Conservation (phyloP, 2,888 invertebrate genomes). For the Eupithecia vulgata region DNA sequence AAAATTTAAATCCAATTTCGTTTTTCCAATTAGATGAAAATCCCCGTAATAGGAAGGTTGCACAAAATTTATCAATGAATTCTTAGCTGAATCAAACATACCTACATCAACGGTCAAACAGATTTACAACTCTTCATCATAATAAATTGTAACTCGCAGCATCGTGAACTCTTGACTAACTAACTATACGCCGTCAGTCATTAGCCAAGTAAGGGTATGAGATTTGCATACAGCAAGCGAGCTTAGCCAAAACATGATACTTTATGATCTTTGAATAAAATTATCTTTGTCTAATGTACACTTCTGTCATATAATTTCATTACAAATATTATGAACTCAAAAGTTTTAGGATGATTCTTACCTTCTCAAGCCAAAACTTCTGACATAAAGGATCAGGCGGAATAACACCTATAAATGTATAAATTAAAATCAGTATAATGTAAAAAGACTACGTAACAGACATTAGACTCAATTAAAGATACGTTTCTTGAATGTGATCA, state of each 20-base stretch:
- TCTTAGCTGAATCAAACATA: background rate
- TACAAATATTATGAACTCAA: background rate
- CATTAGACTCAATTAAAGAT: background rate
- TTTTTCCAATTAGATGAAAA: background rate
- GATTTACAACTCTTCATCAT: constrained; percentile 23
- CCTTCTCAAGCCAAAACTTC: background rate
- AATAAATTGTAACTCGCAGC: constrained; percentile 17
- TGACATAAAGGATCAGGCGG: background rate
- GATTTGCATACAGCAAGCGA: constrained; percentile 19
- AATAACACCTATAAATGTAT: background rate
- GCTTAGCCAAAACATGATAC: background rate
- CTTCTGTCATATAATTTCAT: background rate
- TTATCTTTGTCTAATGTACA: background rate
- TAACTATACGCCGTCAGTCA: constrained; percentile 24
- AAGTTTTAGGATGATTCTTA: background rate
- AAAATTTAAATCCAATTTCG: background rate
- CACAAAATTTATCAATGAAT: background rate
- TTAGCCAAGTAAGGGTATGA: constrained; percentile 19
- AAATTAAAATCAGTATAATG: background rate
- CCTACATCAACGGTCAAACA: constrained; percentile 12
- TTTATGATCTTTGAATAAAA: constrained; percentile 4
- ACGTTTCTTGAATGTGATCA: too few species aligned
- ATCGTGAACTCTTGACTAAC: constrained; percentile 12
- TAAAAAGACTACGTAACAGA: background rate
- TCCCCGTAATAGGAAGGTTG: background rate